Base-by-base conservation (phyloP, 92 coral and sea anemone species). In the Pocillopora grandis region DNA sequence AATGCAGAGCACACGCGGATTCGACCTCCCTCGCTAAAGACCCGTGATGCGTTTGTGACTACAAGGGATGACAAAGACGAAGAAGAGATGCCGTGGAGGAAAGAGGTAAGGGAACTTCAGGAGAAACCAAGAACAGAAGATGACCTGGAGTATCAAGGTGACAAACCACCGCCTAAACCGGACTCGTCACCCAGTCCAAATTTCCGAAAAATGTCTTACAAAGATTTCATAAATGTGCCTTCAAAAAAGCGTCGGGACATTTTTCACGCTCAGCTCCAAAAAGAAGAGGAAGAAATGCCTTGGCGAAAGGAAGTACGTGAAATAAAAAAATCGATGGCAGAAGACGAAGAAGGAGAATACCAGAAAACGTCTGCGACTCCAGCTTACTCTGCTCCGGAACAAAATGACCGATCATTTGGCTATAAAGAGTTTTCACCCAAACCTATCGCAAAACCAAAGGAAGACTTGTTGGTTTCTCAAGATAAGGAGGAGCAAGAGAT, bases 21-120 rank as follows among this genome's bases (percentile, higher is more conserved):
- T 59, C 87, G 87, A 17, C 87, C 82, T 7, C 56, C 87, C n/a
- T 77, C 82, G 18, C 11, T 76, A 57, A 84, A 76, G 80, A 84
- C 80, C 19, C 76, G 88, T n/a, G 83, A 76, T 58, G 59, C 48
- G 11, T 84, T 84, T 84, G 76, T 84, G 23, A 52, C 74, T 16
- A 27, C 14, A 11, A 56, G 77, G 58, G 60, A 42, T 23, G 69
- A 76, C 69, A 59, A 84, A 23, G 56, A 58, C 48, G 76, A 66
- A 56, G 83, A 76, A 66, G 88, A 84, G 68, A 84, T 84, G 88
- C 88, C 88, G 12, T 84, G 88, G 88, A 76, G 88, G 15, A 84
- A 67, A 23, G 88, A 84, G 60, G 88, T 84, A 13, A 84, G 88
- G 59, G 88, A 84, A 35, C 70, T 84, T 2, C 66, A 84, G 77